Conservation (phyloP, 2,888 invertebrate genomes). For the Miltochrista miniata region DNA sequence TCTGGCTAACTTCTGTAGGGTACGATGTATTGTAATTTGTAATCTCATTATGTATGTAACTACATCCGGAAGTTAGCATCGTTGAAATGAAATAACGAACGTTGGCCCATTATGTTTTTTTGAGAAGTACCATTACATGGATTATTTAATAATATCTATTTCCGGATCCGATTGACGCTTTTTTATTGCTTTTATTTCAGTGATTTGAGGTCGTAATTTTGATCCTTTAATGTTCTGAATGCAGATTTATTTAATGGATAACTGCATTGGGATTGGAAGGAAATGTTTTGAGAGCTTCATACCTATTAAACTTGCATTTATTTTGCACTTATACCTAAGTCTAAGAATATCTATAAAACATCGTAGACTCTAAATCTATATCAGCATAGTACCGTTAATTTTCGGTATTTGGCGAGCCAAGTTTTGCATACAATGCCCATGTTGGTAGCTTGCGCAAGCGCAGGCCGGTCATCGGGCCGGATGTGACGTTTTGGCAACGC, state of each 20-base stretch:
- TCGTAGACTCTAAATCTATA: conserved; percentile 14
- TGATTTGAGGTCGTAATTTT: background rate
- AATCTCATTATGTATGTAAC: conserved; percentile 56
- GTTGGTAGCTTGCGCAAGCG: conserved; percentile 71
- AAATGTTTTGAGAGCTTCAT: no score
- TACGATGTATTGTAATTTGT: conserved; percentile 64
- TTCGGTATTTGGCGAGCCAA: conserved; percentile 67
- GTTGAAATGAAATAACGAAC: conserved; percentile 17
- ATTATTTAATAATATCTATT: conserved; percentile 18
- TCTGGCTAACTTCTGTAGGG: conserved; percentile 42
- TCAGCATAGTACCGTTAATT: conserved; percentile 52
- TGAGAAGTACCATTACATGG: conserved; percentile 12
- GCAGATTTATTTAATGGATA: no score
- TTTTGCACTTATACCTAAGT: no score
- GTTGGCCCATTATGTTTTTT: background rate
- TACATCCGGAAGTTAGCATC: conserved; percentile 51
- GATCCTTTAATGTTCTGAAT: no score
- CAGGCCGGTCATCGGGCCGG: conserved; percentile 69
- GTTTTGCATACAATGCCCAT: conserved; percentile 82
- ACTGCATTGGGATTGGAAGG: no score
- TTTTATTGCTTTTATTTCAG: conserved; percentile 9
- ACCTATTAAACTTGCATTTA: no score
- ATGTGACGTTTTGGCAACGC: conserved; percentile 63
- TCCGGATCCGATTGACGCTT: conserved; percentile 12
- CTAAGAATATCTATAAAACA: no score